Percentiles rank a stretch among this genome's conserved stretches.
Evolutionary conservation across 2,797 vertebrate genomes (phyloP).

Genomic region (Phrynocephalus guinanensis): DNA sequence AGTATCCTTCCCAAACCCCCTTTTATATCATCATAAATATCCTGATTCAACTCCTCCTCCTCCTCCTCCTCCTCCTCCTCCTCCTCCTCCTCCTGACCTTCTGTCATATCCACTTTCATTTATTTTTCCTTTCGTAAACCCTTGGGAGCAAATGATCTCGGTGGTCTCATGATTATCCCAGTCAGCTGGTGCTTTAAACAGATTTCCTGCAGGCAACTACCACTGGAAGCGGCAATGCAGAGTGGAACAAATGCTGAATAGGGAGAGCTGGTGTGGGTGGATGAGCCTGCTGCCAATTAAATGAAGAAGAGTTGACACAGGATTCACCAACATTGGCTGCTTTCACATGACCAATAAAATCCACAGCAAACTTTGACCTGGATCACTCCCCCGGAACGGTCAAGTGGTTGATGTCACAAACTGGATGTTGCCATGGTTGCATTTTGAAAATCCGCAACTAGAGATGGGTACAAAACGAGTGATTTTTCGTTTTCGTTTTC

Average conservation of each 20-base stretch:
- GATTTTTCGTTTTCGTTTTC: too few relatives aligned
- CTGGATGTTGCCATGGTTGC: too few relatives aligned
- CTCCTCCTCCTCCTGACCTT: slow-evolving; percentile 68
- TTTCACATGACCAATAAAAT: too few relatives aligned
- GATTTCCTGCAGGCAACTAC: slow-evolving; percentile 72
- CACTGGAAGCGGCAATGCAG: slow-evolving; percentile 55
- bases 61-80: slow-evolving; percentile 52
- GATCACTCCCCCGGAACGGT: too few relatives aligned
- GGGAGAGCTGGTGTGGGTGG: neutral
- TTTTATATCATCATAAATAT: slow-evolving; percentile 70
- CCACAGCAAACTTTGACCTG: too few relatives aligned
- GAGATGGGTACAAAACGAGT: too few relatives aligned
- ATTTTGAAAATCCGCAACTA: too few relatives aligned
- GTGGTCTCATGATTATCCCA: slow-evolving; percentile 75
- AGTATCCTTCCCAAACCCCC: neutral
- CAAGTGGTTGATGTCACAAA: too few relatives aligned
- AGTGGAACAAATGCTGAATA: neutral
- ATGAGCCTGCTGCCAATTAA: neutral
- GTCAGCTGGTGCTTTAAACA: slow-evolving; percentile 71
- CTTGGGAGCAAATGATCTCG: slow-evolving; percentile 71
- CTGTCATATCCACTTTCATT: slow-evolving; percentile 78
- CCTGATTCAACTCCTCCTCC: slow-evolving; percentile 72
- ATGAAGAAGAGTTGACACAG: neutral
- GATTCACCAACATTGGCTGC: neutral
- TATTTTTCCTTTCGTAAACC: slow-evolving; percentile 76